Conservation (phyloP, 2,113 vertebrate genomes). For the Brevimyrus niger region DNA sequence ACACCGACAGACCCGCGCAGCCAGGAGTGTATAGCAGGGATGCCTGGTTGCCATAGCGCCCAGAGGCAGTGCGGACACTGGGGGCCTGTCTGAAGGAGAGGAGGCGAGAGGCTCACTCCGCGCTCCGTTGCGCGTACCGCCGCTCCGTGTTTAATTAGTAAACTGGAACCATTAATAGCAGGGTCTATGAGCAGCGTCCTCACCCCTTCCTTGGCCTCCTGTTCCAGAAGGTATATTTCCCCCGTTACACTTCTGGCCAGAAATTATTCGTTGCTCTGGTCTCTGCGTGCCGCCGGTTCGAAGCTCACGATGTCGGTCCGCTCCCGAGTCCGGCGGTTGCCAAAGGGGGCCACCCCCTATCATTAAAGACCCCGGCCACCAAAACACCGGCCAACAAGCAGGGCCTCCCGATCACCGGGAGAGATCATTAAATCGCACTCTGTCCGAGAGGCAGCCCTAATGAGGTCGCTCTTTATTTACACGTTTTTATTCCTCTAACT, state of each 20-base stretch:
- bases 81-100: slow-evolving; percentile 27
- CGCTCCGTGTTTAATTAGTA: slow-evolving; percentile 27
- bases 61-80: slow-evolving; percentile 40
- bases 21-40: slow-evolving; percentile 25
- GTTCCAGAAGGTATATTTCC: neutral
- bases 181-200: neutral
- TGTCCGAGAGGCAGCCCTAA: slow-evolving; percentile 33
- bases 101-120: slow-evolving; percentile 9
- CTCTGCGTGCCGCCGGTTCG: slow-evolving; percentile 37
- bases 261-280: slow-evolving; percentile 32
- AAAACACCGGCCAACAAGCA: slow-evolving; percentile 30
- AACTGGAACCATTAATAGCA: slow-evolving; percentile 7
- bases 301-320: slow-evolving; percentile 16
- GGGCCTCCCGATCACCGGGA: slow-evolving; percentile 42
- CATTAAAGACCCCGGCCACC: slow-evolving; percentile 21
- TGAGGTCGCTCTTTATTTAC: slow-evolving; percentile 13
- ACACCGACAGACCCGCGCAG: neutral
- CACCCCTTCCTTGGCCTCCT: neutral
- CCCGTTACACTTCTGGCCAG: slow-evolving; percentile 34
- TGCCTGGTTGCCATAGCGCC: slow-evolving; percentile 58
- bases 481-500: neutral
- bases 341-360: slow-evolving; percentile 2
- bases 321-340: neutral
- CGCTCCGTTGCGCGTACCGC: slow-evolving; percentile 9
- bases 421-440: slow-evolving; percentile 44